Evolutionary conservation across 2,888 invertebrate genomes (phyloP), one percentile per base, ranked within the genome.

Genomic region (Malachius bipustulatus): DNA sequence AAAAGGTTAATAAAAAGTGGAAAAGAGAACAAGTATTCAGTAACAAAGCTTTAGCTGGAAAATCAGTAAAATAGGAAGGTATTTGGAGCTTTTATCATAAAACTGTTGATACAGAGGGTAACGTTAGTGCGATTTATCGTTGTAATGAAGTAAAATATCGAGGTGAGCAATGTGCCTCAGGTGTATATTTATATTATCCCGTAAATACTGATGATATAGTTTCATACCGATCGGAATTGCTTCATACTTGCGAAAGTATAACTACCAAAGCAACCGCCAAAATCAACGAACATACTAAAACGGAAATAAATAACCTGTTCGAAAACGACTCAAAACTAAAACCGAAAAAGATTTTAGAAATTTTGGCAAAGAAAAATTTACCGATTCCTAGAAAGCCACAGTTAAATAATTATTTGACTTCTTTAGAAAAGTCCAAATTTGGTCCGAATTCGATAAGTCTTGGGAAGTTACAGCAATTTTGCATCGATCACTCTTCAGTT

Each of bases 101-200:
- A 33, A 38, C 19, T 39, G 30, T 26, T 8, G 33, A 35, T 32
- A 39, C 24, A 26, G 36, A 29, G 14, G 34, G 39, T 28, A 37
- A 36, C 16, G 32, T 37, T 16, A 37, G 29, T 39, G 32, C 24
- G 4, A 39, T 39, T 37, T 37, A 32, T 36, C 36, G 39, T 24
- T 40, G 40, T 16, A 40, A 40, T 16, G 33, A 36, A 39, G 39
- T 39, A 6, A 39, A 39, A 33, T 27, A 36, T 32, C 14, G 40
- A 30, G 40, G 37, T 16, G 34, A 37, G 26, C 37, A 37, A 37
- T 37, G 24, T 30, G 37, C 33, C 9, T 28, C 40, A 15, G 34
- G 34, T 30, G n/a, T n/a, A n/a, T n/a, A n/a, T n/a, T n/a, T n/a
- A 37, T 14, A 40, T 34, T 40, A 40, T 37, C 37, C 40, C 16